phyloP scores from a whole-genome alignment of 1,140 invertebrate genomes.

The Dufourea novaeangliae region DNA sequence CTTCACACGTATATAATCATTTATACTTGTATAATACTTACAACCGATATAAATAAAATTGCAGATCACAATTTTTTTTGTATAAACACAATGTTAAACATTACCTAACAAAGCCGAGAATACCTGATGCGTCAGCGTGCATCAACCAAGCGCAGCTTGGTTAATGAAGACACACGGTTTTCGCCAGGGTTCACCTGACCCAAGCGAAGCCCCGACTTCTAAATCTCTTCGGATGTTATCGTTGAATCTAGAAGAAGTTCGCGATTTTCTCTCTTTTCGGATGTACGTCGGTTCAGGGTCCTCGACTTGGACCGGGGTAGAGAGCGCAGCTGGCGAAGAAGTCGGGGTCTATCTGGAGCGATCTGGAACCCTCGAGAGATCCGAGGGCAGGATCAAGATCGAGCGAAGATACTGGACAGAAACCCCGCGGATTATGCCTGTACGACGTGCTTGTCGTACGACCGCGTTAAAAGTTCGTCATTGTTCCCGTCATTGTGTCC shows the following conservation, averaged over 20 bases:
- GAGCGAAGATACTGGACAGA: conserved; percentile 61
- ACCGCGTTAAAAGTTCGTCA: conserved; percentile 67
- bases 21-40: too few species aligned
- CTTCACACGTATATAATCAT: too few species aligned
- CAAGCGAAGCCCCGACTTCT: not conserved
- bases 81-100: not conserved
- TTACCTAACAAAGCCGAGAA: not conserved
- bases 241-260: conserved; percentile 7
- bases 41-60: too few species aligned
- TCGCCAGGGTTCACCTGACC: not conserved
- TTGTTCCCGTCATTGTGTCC: conserved; percentile 66
- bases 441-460: conserved; percentile 58
- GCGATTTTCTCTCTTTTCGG: conserved; percentile 18
- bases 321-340: conserved; percentile 60
- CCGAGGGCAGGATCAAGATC: conserved; percentile 65
- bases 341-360: conserved; percentile 63
- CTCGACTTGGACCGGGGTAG: conserved; percentile 41
- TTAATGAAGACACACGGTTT: not conserved
- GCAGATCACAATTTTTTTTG: too few species aligned
- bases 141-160: not conserved
- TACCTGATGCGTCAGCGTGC: not conserved
- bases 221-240: conserved; percentile 27
- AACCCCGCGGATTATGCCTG: conserved; percentile 69
- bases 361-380: conserved; percentile 61
- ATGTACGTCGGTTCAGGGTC: not conserved